Base-by-base conservation (phyloP, 1,140 invertebrate species). In the Drosophila tsacasi region DNA sequence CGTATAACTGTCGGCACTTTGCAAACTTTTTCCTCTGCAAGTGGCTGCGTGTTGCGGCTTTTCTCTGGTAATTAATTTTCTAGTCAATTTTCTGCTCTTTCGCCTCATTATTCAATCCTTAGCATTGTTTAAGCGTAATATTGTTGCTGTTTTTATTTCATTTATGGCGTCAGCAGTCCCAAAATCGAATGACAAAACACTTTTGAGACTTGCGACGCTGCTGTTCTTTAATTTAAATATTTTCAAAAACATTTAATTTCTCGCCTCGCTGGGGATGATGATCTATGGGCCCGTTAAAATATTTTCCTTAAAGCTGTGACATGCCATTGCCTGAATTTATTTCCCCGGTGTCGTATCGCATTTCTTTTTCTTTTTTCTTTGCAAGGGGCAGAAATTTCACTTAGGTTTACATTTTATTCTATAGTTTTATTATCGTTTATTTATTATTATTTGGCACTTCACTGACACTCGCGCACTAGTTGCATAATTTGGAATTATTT, bases 261-360 rank as follows among this genome's bases (percentile, higher is more conserved):
- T 49, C 47, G 69, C 54, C 58, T 63, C 35, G 39, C 68, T 62
- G 49, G 30, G 23, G 27, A 42, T 12, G 63, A 49, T 81, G 77
- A 89, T 87, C 67, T 80, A 89, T 89, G 84, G 50, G 42, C 46
- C 44, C 60, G 54, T 59, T 71, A 23, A 72, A 72, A 72, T 81
- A 85, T 86, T 67, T 77, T 71, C 49, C 52, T 64, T 71, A 79
- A 74, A 39, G 46, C 63, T 61, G 44, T 57, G 64, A 74, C 72
- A 87, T 66, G 75, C 54, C 77, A 71, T 73, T 74, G 65, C 54
- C 65, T 46, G 73, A 87, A 84, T 87, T 83, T 83, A 80, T 87
- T 80, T 71, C 39, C 71, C 74, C 71, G 46, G 23, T 25, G 23
- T 49, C 44, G 23, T 54, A 27, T 63, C 25, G 19, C 27, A 49